phyloP scores from a whole-genome alignment of 2,113 vertebrate genomes.

The Leptobrachium ailaonicum region DNA sequence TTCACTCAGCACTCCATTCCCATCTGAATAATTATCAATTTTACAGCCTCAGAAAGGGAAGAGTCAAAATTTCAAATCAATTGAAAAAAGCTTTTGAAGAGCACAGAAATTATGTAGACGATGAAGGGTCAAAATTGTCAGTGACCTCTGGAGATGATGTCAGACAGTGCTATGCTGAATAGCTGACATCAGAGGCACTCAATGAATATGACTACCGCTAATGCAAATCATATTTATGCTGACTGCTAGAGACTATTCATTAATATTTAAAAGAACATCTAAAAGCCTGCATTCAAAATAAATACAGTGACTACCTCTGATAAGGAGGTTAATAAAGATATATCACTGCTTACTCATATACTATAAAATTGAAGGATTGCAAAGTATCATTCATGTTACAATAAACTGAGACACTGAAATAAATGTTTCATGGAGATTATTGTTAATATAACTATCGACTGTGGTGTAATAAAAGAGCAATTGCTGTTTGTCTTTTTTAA shows the following conservation, averaged over 20 bases:
- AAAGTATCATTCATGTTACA: constrained; percentile 54
- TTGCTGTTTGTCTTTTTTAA: constrained; percentile 10
- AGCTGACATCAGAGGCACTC: constrained; percentile 80
- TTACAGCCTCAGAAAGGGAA: constrained; percentile 86
- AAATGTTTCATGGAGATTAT: constrained; percentile 2
- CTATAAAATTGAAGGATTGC: constrained; percentile 67
- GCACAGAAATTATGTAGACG: constrained; percentile 73
- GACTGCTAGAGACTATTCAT: constrained; percentile 76
- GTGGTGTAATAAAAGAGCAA: constrained; percentile 27
- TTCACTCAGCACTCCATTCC: constrained; percentile 80
- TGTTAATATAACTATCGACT: constrained; percentile 39
- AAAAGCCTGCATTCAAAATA: constrained; percentile 79
- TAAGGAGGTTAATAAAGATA: constrained; percentile 75
- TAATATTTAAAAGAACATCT: constrained; percentile 80
- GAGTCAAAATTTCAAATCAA: constrained; percentile 89
- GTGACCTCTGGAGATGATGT: constrained; percentile 82
- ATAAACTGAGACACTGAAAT: constrained; percentile 17
- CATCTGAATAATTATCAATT: constrained; percentile 91
- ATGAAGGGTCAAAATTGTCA: constrained; percentile 82
- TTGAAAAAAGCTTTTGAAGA: constrained; percentile 84
- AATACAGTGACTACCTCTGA: constrained; percentile 70
- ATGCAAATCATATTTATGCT: constrained; percentile 85
- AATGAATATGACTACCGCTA: constrained; percentile 74
- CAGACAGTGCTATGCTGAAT: constrained; percentile 69
- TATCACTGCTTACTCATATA: constrained; percentile 61